Conservation (phyloP, 2,113 vertebrate species). For the Nothoprocta perdicaria region DNA sequence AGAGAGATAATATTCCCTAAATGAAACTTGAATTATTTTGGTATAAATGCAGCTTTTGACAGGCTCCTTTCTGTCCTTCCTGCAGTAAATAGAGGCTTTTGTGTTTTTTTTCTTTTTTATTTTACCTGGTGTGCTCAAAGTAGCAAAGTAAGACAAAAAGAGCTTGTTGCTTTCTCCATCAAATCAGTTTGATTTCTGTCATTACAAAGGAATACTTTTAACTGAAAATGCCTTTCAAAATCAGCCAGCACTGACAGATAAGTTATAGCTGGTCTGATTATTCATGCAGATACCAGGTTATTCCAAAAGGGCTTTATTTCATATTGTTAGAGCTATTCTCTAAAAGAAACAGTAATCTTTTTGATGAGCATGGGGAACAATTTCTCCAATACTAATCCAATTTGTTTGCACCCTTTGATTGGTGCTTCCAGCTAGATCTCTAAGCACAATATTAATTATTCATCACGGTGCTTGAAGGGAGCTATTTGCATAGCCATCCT, state of each 20-base stretch:
- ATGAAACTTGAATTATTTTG: constrained; percentile 22
- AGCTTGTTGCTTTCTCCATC: constrained; percentile 37
- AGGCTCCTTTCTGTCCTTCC: constrained; percentile 35
- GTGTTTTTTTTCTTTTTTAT: constrained; percentile 20
- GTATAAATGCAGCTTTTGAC: background rate
- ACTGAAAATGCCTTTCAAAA: constrained; percentile 63
- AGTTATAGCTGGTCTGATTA: constrained; percentile 71
- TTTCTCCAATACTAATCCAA: constrained; percentile 77
- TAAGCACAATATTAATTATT: constrained; percentile 81
- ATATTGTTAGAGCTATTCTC: constrained; percentile 65
- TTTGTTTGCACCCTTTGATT: constrained; percentile 75
- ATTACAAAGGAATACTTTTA: constrained; percentile 67
- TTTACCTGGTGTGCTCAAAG: constrained; percentile 23
- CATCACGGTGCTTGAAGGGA: constrained; percentile 73
- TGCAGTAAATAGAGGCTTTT: constrained; percentile 42
- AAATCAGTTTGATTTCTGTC: constrained; percentile 69
- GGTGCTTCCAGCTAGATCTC: constrained; percentile 72
- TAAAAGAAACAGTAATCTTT: constrained; percentile 80
- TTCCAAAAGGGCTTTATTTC: constrained; percentile 75
- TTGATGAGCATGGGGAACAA: constrained; percentile 71
- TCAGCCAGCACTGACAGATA: constrained; percentile 57
- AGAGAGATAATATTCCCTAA: background rate
- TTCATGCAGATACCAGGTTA: constrained; percentile 72
- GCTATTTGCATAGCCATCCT: constrained; percentile 73
- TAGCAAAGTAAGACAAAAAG: constrained; percentile 54